Conservation (phyloP, 2,113 vertebrate species). For the Pimephales promelas region DNA sequence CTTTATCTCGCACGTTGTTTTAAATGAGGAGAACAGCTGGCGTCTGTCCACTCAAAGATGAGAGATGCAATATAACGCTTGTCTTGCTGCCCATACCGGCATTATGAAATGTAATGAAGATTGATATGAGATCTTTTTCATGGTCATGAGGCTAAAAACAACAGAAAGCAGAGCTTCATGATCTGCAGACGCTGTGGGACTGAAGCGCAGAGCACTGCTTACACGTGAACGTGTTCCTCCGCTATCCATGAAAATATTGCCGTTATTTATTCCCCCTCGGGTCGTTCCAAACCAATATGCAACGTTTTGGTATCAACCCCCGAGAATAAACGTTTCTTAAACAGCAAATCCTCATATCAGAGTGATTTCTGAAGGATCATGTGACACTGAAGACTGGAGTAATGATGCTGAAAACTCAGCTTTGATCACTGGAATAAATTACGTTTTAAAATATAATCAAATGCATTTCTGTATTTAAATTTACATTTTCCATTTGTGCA, state of each 20-base stretch:
- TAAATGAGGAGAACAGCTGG: conserved; percentile 1
- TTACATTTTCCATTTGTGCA: no score
- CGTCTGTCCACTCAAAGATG: not conserved
- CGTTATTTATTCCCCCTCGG: not conserved
- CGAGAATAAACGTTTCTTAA: not conserved
- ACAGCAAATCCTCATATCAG: no score
- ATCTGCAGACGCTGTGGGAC: not conserved
- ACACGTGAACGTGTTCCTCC: not conserved
- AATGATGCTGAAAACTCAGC: no score
- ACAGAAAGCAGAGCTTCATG: not conserved
- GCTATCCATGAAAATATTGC: not conserved
- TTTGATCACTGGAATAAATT: no score
- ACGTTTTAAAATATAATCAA: no score
- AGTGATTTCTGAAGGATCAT: no score
- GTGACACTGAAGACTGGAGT: no score
- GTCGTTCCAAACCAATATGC: not conserved
- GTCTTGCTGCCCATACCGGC: conserved; percentile 53
- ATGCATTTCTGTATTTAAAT: no score
- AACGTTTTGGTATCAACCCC: not conserved
- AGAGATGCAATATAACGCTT: conserved; percentile 19
- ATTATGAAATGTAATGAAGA: conserved; percentile 54
- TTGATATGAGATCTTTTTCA: conserved; percentile 47
- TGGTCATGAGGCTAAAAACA: not conserved
- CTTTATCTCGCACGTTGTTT: not conserved
- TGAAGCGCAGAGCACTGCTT: not conserved